Percentiles rank a stretch among this genome's conserved stretches.
phyloP scores from a whole-genome alignment of 2,888 invertebrate genomes.

The Hirtodrosophila histrioides region DNA sequence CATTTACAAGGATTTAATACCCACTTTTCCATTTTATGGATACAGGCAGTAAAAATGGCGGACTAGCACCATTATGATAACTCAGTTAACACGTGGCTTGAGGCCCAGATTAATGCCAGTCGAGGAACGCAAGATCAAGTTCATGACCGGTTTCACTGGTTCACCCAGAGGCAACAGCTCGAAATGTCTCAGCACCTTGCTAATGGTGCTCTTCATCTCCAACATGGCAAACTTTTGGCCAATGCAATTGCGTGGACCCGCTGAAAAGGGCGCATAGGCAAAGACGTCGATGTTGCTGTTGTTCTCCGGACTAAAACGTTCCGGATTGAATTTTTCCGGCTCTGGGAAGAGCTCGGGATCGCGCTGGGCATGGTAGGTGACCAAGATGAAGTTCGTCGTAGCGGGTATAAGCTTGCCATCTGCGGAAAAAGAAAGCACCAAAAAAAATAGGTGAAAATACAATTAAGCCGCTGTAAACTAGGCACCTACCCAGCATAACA shows the following conservation, averaged over 20 bases:
- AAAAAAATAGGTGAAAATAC: too few relatives aligned
- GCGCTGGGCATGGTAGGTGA: conserved; percentile 74
- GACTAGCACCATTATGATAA: too few relatives aligned
- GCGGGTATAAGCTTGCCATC: conserved; percentile 80
- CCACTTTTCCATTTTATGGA: too few relatives aligned
- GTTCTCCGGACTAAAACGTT: conserved; percentile 72
- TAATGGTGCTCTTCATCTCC: conserved; percentile 81
- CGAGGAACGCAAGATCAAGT: conserved; percentile 69
- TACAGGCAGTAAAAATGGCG: too few relatives aligned
- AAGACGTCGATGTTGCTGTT: conserved; percentile 82
- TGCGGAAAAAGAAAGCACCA: conserved; percentile 14
- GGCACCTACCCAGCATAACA: conserved; percentile 85
- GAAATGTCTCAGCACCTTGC: conserved; percentile 77
- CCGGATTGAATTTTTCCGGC: conserved; percentile 79
- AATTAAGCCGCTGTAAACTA: too few relatives aligned
- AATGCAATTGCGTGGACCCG: conserved; percentile 83
- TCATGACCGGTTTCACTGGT: conserved; percentile 68
- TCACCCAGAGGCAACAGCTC: conserved; percentile 77
- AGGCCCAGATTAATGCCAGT: conserved; percentile 78
- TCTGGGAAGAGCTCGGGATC: conserved; percentile 78
- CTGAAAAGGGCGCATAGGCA: conserved; percentile 81
- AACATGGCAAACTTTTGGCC: conserved; percentile 83
- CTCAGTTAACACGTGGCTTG: conserved; percentile 62
- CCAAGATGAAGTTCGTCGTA: conserved; percentile 67
- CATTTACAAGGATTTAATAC: too few relatives aligned